Conservation (phyloP, 2,113 vertebrate genomes). For the Glaucidium brasilianum region DNA sequence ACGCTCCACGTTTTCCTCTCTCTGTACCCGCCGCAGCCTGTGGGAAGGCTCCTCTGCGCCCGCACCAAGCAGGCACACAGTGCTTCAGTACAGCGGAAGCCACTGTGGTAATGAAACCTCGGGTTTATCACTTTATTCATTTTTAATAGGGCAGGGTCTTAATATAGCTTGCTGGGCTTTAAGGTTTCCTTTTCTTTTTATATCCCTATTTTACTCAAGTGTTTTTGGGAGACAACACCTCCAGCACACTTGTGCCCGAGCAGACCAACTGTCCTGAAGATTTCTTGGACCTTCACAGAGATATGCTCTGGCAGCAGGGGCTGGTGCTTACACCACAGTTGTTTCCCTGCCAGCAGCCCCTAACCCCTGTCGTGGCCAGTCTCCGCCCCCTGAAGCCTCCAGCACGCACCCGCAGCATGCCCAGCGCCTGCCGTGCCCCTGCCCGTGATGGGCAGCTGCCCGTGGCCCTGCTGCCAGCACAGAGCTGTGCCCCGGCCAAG, state of each 20-base stretch:
- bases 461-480: not conserved
- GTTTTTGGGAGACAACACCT: not conserved
- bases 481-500: not conserved
- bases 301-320: not conserved
- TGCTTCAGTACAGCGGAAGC: not conserved
- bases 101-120: fast-evolving
- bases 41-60: not conserved
- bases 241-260: not conserved
- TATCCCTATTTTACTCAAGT: fast-evolving
- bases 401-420: not conserved
- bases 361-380: not conserved
- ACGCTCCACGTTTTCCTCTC: fast-evolving
- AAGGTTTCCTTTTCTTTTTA: not conserved
- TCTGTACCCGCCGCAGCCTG: not conserved
- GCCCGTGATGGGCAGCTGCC: not conserved
- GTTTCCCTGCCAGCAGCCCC: not conserved
- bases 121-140: not conserved
- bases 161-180: not conserved
- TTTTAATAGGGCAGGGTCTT: not conserved
- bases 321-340: fast-evolving
- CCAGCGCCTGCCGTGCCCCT: not conserved
- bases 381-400: not conserved
- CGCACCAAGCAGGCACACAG: not conserved
- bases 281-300: fast-evolving
- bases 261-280: not conserved